Evolutionary conservation across 2,888 invertebrate species (phyloP).

Genomic region (Oscheius sp.): DNA sequence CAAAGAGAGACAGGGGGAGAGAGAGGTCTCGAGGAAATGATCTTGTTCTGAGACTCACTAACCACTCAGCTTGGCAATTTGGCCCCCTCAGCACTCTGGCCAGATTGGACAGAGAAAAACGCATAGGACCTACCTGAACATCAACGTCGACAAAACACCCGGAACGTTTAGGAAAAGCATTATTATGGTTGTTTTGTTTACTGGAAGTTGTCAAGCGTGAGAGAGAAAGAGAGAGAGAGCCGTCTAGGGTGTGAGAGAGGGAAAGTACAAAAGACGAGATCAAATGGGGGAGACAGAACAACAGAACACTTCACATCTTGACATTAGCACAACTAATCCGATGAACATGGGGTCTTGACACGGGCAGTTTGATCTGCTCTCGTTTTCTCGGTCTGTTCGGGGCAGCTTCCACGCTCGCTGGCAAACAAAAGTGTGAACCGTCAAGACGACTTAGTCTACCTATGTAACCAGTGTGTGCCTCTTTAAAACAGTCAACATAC

Average conservation of each 20-base stretch:
- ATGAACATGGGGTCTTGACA: constrained; percentile 34
- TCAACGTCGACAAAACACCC: neutral
- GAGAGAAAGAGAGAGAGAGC: neutral
- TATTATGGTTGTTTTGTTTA: constrained; percentile 4
- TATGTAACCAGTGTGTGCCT: constrained; percentile 1
- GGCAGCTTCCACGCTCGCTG: constrained; percentile 15
- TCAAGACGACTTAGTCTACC: constrained; percentile 20
- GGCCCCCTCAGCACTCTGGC: constrained; percentile 21
- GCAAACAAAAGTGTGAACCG: constrained; percentile 36
- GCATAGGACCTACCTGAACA: neutral
- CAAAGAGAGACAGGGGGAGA: neutral
- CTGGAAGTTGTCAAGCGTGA: constrained; percentile 2
- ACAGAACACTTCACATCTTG: constrained; percentile 15
- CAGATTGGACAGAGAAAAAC: constrained; percentile 28
- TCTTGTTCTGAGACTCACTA: constrained; percentile 28
- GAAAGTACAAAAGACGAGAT: neutral
- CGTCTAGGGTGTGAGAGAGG: neutral
- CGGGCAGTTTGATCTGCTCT: constrained; percentile 34
- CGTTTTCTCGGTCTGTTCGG: too few relatives aligned
- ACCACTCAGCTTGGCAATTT: constrained; percentile 32
- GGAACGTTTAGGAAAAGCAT: constrained; percentile 18
- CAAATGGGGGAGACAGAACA: neutral
- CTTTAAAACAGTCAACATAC: neutral
- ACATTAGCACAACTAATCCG: constrained; percentile 34
- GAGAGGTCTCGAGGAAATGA: constrained; percentile 16